phyloP scores from a whole-genome alignment of 2,113 vertebrate genomes.

The Labeo catla region DNA sequence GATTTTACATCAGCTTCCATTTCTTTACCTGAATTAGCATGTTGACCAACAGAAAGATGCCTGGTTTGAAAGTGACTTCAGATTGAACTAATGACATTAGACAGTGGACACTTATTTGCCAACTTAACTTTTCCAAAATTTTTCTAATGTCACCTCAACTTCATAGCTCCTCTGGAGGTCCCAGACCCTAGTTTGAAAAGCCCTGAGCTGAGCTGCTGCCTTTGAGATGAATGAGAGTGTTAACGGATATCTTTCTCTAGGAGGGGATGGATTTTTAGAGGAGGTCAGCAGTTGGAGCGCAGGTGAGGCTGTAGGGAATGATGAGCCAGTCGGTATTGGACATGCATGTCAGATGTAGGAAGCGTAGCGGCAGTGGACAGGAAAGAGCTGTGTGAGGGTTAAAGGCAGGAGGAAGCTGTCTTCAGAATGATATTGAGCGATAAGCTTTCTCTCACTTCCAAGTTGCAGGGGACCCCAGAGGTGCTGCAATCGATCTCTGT shows the following conservation, averaged over 20 bases:
- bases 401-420: conserved; percentile 62
- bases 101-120: not conserved
- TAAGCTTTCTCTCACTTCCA: conserved; percentile 75
- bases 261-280: conserved; percentile 22
- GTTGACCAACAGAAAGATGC: not conserved
- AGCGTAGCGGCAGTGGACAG: conserved; percentile 48
- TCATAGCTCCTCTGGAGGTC: not conserved
- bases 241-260: not conserved
- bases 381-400: conserved; percentile 49
- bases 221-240: not conserved
- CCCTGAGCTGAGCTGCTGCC: not conserved
- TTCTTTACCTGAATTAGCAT: not conserved
- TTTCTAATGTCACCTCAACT: not conserved
- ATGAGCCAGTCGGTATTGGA: conserved; percentile 13
- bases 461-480: conserved; percentile 72
- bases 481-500: conserved; percentile 73
- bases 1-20: not conserved
- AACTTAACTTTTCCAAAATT: not conserved
- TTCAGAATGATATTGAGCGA: conserved; percentile 70
- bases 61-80: not conserved
- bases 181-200: not conserved
- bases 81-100: not conserved
- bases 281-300: not conserved
- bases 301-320: not conserved
- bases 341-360: conserved; percentile 42